Conservation (phyloP, 1,140 invertebrate genomes). For the Eupeodes corollae region DNA sequence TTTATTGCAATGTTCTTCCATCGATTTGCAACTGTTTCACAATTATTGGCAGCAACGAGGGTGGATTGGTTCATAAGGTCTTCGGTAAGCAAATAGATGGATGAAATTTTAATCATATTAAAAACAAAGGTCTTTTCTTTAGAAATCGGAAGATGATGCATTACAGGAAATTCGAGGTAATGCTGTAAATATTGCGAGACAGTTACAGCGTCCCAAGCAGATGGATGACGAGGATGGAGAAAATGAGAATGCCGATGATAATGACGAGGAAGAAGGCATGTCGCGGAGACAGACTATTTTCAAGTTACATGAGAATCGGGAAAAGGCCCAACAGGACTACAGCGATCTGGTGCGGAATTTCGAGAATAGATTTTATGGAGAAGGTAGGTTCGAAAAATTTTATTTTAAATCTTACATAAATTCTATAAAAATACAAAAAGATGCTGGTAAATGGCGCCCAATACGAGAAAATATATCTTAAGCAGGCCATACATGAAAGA, state of each 20-base stretch:
- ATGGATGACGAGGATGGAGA: slow-evolving; percentile 37
- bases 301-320: slow-evolving; percentile 20
- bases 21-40: slow-evolving; percentile 70
- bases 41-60: slow-evolving; percentile 67
- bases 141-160: slow-evolving; percentile 37
- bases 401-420: not conserved
- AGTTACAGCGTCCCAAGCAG: slow-evolving; percentile 43
- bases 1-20: slow-evolving; percentile 77
- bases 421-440: not conserved
- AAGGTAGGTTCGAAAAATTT: slow-evolving; percentile 9
- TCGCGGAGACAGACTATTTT: slow-evolving; percentile 27
- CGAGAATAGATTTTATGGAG: slow-evolving; percentile 25
- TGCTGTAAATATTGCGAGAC: slow-evolving; percentile 48
- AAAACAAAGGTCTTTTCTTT: slow-evolving; percentile 7
- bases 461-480: not conserved
- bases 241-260: slow-evolving; percentile 31
- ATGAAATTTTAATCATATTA: slow-evolving; percentile 3
- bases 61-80: slow-evolving; percentile 37
- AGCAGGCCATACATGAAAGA: too few relatives aligned
- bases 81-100: slow-evolving; percentile 8
- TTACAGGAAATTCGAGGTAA: slow-evolving; percentile 45
- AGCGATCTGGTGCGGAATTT: slow-evolving; percentile 31
- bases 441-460: not conserved
- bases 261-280: slow-evolving; percentile 14
- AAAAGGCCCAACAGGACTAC: slow-evolving; percentile 22